These are phyloP conservation scores for Stigmatopora nigra DNA, from an alignment of 2,113 vertebrate genomes.

Conservation along the genomic window DNA sequence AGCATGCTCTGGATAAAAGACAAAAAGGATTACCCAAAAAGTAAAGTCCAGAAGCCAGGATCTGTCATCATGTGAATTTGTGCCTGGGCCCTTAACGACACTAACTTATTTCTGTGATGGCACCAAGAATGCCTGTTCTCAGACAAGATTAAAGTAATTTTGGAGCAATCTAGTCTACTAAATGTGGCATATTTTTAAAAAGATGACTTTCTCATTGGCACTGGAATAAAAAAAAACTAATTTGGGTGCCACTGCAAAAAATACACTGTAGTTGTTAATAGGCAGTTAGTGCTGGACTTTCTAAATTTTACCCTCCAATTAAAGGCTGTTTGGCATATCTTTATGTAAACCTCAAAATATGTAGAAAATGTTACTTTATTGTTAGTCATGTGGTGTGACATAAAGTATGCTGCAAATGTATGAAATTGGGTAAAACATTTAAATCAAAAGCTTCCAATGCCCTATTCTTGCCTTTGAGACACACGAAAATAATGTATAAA, in stretches of 20 bases:
- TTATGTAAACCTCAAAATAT: not conserved
- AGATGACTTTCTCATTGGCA: not conserved
- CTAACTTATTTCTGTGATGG: not conserved
- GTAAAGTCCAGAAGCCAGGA: not conserved
- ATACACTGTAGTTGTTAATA: not conserved
- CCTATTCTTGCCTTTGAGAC: constrained; percentile 15
- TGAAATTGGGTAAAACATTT: not conserved
- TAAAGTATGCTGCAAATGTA: not conserved
- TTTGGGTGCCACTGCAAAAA: not conserved
- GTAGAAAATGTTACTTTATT: not conserved
- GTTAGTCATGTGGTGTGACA: not conserved
- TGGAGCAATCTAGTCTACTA: not conserved
- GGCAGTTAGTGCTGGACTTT: not conserved
- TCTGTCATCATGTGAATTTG: not conserved
- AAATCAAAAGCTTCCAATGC: constrained; percentile 15
- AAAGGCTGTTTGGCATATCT: not conserved
- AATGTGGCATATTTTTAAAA: not conserved
- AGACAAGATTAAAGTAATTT: not conserved
- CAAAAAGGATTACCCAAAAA: not conserved
- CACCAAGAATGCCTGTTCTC: not conserved
- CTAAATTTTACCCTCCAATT: not conserved
- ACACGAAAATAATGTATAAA: no score
- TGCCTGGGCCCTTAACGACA: not conserved
- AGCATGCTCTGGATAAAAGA: not conserved
- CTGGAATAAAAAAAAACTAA: not conserved